These are phyloP conservation scores for Carassius gibelio DNA, from an alignment of 2,113 vertebrate species.

Conservation along the genomic window DNA sequence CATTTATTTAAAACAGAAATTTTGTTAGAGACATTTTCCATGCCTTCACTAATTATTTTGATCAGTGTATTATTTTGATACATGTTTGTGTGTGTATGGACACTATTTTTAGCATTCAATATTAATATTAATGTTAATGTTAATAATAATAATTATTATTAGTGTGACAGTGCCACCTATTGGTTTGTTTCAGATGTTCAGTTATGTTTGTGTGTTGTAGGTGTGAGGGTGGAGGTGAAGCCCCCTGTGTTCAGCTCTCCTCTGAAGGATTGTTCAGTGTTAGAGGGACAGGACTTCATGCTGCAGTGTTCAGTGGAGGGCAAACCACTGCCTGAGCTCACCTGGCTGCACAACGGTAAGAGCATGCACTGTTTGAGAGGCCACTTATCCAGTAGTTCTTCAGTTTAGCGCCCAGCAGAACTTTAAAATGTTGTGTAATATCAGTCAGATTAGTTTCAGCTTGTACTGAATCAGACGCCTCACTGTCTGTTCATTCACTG, in stretches of 20 bases:
- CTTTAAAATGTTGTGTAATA: neutral
- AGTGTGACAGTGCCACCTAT: slow-evolving; percentile 31
- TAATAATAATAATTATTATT: neutral
- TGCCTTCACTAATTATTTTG: neutral
- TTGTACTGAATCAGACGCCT: too few species aligned
- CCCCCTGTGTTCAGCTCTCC: slow-evolving; percentile 77
- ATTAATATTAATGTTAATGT: too few species aligned
- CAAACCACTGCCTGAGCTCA: slow-evolving; percentile 73
- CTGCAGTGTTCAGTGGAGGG: slow-evolving; percentile 79
- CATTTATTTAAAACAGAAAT: neutral
- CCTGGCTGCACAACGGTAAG: slow-evolving; percentile 88
- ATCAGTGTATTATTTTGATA: neutral
- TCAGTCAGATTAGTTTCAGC: neutral
- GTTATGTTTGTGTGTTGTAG: slow-evolving; percentile 59
- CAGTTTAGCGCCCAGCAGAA: neutral
- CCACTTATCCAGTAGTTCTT: neutral
- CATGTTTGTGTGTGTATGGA: too few species aligned
- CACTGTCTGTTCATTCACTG: too few species aligned
- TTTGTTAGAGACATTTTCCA: neutral
- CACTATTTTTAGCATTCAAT: neutral
- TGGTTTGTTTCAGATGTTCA: neutral
- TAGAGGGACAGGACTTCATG: slow-evolving; percentile 82
- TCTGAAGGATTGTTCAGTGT: slow-evolving; percentile 74
- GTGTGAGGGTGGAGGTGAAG: slow-evolving; percentile 55
- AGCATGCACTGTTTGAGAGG: neutral